Evolutionary conservation across 2,113 vertebrate genomes (phyloP).

Genomic region (Scopus umbretta): DNA sequence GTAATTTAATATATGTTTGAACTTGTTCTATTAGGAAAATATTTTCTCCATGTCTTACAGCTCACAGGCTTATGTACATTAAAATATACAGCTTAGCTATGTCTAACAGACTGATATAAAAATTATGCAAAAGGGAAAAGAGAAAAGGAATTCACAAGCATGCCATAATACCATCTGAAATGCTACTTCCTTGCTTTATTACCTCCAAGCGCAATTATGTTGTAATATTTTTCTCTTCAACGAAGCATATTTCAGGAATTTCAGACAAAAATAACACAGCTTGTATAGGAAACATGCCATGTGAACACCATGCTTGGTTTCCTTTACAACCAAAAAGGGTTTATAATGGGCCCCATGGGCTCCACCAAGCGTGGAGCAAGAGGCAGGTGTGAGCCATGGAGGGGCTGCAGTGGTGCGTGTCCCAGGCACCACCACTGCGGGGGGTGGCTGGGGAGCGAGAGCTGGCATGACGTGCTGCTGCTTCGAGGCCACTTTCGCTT

Average conservation of each 20-base stretch:
- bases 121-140: not conserved
- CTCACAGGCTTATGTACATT: not conserved
- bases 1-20: not conserved
- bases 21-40: not conserved
- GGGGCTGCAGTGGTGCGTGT: not conserved
- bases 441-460: not conserved
- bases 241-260: not conserved
- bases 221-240: not conserved
- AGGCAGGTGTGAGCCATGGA: accelerated
- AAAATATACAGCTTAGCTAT: not conserved
- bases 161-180: not conserved
- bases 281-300: not conserved
- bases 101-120: not conserved
- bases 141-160: not conserved
- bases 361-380: accelerated
- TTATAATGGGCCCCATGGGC: not conserved
- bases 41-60: not conserved
- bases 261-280: not conserved
- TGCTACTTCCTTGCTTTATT: not conserved
- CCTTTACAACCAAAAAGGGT: not conserved
- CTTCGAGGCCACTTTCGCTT: not conserved
- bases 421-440: accelerated
- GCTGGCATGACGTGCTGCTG: accelerated
- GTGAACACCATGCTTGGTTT: not conserved
- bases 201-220: not conserved